Percentiles rank a stretch among this genome's conserved stretches.
phyloP scores from a whole-genome alignment of 2,113 vertebrate species.

The Entosphenus tridentatus region DNA sequence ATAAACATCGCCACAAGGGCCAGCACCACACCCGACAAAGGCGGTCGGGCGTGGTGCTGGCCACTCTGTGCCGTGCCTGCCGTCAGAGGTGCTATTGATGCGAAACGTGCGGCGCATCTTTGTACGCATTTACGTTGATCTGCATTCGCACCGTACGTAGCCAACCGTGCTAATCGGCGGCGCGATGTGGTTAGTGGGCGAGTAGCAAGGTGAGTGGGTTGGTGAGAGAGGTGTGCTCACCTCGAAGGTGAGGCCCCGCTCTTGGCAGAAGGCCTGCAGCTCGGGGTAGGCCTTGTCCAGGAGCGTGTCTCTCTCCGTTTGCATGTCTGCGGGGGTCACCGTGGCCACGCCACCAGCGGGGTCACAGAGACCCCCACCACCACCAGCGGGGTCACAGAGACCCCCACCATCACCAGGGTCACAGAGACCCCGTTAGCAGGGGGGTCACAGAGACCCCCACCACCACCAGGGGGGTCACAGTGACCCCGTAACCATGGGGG shows the following conservation, averaged over 20 bases:
- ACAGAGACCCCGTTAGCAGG: neutral
- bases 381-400: neutral
- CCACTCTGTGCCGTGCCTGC: no score
- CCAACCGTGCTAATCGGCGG: no score
- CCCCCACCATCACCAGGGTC: no score
- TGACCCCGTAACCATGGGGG: no score
- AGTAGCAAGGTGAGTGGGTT: neutral
- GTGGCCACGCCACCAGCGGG: neutral
- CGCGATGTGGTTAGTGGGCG: no score
- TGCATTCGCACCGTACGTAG: no score
- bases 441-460: neutral
- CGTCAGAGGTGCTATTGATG: no score
- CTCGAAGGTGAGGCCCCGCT: conserved; percentile 36
- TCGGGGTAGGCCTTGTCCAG: conserved; percentile 29
- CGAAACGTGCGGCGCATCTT: no score
- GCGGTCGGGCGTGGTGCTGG: no score
- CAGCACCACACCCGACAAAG: no score
- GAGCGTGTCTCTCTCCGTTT: conserved; percentile 30
- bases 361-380: neutral
- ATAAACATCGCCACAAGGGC: no score
- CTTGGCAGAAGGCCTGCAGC: conserved; percentile 34
- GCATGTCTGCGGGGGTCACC: conserved; percentile 26
- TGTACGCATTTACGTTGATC: no score
- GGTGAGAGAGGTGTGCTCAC: conserved; percentile 15
- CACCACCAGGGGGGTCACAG: neutral